Evolutionary conservation across 2,888 invertebrate species (phyloP), one percentile per base, ranked within the genome.

Genomic region (Orgyia antiqua): DNA sequence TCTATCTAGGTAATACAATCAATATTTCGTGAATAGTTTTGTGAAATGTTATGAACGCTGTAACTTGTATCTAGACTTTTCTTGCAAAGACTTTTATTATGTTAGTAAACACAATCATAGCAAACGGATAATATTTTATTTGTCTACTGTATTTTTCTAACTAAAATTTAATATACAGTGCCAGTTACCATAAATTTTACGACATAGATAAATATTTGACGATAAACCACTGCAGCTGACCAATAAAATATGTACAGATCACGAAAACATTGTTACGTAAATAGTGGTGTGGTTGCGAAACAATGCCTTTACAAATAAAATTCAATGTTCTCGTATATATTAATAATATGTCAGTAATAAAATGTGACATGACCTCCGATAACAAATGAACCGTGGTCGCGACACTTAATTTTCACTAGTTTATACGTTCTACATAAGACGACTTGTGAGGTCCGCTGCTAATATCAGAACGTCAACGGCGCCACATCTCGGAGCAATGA

Each of bases 331-430:
- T 58, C 65, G 58, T 60, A 73, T 80, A 77, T 80, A 77, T 75
- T 75, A 78, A 70, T 76, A 78, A 80, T 75, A 80, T 75, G 79
- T 76, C 77, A 73, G 68, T 68, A 78, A 82, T 82, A 78, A 78
- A 82, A 74, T 76, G 61, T 68, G 74, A 74, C 73, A 61, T 73
- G 84, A 80, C 84, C 82, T 51, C 33, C 55, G 84, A 83, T 84
- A 84, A 58, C 51, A 58, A 53, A 47, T 71, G 82, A 76, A 65
- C 79, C 68, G 66, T 65, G 59, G 60, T 58, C 63, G 61, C 67
- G 66, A 80, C 80, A 82, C 77, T 80, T 82, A 71, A 82, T 80
- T 83, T 83, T 82, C 82, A 77, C 75, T 74, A 76, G 68, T 78
- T 71, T 74, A 77, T 74, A 58, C 68, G 79, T 68, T 75, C 75